Conservation (phyloP, 2,113 vertebrate species). For the Gymnorhina tibicen region DNA sequence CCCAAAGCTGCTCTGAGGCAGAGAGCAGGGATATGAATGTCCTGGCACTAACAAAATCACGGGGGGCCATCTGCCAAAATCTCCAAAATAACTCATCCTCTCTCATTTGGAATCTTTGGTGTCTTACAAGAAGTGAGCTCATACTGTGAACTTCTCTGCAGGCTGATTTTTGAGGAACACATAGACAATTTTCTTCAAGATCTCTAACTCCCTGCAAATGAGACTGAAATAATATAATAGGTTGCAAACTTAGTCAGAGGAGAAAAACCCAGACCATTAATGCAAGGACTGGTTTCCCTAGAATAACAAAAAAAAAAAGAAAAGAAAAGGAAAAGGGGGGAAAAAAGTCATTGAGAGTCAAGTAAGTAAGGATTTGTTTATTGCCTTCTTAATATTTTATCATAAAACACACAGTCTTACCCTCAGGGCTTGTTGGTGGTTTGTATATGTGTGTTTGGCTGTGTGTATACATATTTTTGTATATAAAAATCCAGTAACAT, state of each 20-base stretch:
- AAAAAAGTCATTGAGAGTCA: neutral
- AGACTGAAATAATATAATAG: neutral
- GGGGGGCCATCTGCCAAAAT: neutral
- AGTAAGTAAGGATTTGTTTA: slow-evolving; percentile 23
- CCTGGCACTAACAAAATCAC: neutral
- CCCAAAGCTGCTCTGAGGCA: neutral
- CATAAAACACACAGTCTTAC: neutral
- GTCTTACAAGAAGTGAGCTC: neutral
- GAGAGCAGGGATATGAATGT: rapidly evolving
- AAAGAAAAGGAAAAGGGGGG: rapidly evolving
- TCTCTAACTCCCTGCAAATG: neutral
- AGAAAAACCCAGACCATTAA: neutral
- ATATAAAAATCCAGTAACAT: neutral
- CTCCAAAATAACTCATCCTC: neutral
- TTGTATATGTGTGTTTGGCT: neutral
- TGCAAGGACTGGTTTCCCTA: neutral
- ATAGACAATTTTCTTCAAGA: neutral
- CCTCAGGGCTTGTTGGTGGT: neutral
- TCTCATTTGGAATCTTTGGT: neutral
- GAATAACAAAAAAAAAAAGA: neutral
- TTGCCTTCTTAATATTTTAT: neutral
- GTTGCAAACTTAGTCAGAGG: neutral
- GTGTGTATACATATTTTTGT: slow-evolving; percentile 3
- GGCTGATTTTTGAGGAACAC: neutral
- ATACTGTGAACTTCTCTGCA: neutral